Conservation (phyloP, 2,797 vertebrate species). For the Cryptoprocta ferox region DNA sequence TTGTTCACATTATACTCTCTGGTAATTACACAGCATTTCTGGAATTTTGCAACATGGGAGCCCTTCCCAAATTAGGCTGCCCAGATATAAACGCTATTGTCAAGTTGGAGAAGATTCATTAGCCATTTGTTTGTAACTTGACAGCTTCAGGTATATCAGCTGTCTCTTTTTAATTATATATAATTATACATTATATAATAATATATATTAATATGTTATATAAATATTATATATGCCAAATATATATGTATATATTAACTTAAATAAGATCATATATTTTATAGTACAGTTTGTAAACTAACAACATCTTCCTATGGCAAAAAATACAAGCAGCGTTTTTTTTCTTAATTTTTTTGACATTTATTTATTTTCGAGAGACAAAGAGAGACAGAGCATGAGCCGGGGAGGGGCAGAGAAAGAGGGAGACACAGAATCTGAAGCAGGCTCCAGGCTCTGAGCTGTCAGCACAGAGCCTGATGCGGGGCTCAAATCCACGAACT, state of each 20-base stretch:
- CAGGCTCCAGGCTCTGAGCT: no score
- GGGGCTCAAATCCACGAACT: no score
- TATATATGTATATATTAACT: not conserved
- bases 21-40: not conserved
- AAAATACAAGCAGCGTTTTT: not conserved
- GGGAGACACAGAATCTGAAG: no score
- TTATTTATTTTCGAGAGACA: no score
- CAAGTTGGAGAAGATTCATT: not conserved
- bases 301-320: not conserved
- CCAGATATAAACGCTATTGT: not conserved
- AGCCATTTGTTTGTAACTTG: not conserved
- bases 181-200: no score
- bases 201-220: not conserved
- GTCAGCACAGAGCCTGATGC: no score
- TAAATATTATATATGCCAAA: no score
- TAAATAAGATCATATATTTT: slow-evolving; percentile 1
- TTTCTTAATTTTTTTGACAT: no score
- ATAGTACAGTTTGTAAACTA: not conserved
- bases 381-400: no score
- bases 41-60: not conserved
- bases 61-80: not conserved
- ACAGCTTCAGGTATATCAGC: not conserved
- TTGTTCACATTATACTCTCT: not conserved
- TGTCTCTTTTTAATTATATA: not conserved
- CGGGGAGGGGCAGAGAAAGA: no score